A percentile compares a stretch with the other conserved stretches of the same genome.
Evolutionary conservation across 2,113 vertebrate genomes (phyloP).

Genomic region (Scomber japonicus): DNA sequence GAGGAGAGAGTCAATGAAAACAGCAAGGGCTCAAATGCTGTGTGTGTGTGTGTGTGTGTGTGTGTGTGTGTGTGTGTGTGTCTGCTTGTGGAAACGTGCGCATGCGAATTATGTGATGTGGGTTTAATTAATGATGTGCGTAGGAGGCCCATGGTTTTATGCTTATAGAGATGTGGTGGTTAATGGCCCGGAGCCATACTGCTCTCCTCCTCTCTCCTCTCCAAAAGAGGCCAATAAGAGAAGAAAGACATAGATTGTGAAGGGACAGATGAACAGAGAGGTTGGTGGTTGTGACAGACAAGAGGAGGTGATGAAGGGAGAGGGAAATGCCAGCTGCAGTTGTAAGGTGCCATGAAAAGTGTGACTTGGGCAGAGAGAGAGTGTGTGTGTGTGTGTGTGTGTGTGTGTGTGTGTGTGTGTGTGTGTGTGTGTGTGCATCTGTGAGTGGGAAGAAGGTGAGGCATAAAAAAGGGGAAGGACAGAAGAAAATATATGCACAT

Average conservation of each 20-base stretch:
- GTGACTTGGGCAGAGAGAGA: conserved; percentile 23
- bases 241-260: conserved; percentile 32
- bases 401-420: too few relatives aligned
- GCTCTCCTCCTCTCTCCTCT: conserved; percentile 23
- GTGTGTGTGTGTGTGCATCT: not conserved
- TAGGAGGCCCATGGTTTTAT: not conserved
- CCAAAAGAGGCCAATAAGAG: conserved; percentile 9
- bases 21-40: conserved; percentile 18
- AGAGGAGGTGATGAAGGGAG: not conserved
- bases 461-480: conserved; percentile 15
- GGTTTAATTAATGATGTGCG: conserved; percentile 69
- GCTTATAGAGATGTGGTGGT: conserved; percentile 47
- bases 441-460: conserved; percentile 44
- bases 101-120: conserved; percentile 52
- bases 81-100: conserved; percentile 8
- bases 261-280: conserved; percentile 3
- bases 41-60: conserved; percentile 16
- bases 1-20: conserved; percentile 48
- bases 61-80: conserved; percentile 28
- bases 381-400: too few relatives aligned
- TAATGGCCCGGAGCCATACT: conserved; percentile 50
- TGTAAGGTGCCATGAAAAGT: not conserved
- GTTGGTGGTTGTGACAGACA: conserved; percentile 31
- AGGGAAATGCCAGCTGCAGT: conserved; percentile 46
- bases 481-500: conserved; percentile 47